Conservation (phyloP, 2,113 vertebrate genomes). For the Antechinus flavipes region DNA sequence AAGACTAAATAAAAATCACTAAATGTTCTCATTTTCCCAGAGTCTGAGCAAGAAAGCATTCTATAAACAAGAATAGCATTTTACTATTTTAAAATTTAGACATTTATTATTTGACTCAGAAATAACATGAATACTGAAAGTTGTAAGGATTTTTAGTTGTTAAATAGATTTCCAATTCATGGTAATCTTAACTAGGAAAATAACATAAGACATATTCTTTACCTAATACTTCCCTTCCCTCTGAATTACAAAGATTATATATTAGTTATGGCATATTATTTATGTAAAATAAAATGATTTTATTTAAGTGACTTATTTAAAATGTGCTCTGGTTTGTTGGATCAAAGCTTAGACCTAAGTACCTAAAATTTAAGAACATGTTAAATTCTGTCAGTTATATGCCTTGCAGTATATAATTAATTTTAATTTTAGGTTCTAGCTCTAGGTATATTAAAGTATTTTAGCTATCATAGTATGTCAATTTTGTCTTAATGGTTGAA, state of each 20-base stretch:
- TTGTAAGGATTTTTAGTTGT: neutral
- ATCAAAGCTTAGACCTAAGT: neutral
- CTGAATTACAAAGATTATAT: neutral
- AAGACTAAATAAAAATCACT: slow-evolving; percentile 62
- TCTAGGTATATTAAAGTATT: neutral
- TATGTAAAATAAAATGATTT: neutral
- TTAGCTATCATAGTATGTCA: neutral
- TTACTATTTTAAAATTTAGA: neutral
- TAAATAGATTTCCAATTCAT: neutral
- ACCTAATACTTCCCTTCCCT: neutral
- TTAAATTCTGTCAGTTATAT: neutral
- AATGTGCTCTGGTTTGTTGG: neutral
- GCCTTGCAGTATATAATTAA: neutral
- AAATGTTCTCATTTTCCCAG: neutral
- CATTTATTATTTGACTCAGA: neutral
- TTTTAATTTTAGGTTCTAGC: neutral
- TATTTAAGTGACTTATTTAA: neutral
- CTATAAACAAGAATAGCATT: neutral
- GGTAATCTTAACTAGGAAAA: neutral
- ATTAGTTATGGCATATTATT: neutral
- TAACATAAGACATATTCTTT: neutral
- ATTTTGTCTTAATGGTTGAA: neutral
- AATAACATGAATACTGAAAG: neutral
- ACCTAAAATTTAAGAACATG: neutral
- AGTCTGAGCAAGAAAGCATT: neutral